Conservation (phyloP, 2,113 vertebrate species). For the Ceyx margarethae region DNA sequence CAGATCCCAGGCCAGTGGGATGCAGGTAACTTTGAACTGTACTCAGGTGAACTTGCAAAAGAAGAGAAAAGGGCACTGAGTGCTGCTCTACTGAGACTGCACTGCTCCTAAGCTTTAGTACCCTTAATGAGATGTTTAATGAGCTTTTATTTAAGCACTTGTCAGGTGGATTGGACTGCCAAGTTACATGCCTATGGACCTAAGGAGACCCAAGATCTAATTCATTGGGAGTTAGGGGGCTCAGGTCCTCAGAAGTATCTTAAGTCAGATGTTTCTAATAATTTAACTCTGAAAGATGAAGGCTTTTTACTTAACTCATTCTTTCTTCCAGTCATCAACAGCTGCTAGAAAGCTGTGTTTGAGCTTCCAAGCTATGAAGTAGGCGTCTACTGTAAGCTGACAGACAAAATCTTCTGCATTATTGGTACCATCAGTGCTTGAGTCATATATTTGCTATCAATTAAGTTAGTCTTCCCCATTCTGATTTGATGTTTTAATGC, state of each 20-base stretch:
- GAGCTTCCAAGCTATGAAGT: neutral
- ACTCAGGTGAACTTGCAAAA: neutral
- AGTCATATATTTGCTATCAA: neutral
- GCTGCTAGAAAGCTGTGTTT: neutral
- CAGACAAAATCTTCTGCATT: neutral
- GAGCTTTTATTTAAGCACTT: neutral
- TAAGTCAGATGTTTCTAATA: neutral
- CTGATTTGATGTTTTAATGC: neutral
- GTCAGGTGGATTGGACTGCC: neutral
- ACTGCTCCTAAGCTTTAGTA: neutral
- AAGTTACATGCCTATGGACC: neutral
- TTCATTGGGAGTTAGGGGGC: neutral
- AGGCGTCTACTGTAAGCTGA: neutral
- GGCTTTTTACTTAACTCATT: neutral
- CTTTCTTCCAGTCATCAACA: neutral
- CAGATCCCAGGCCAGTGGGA: neutral
- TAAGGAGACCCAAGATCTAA: neutral
- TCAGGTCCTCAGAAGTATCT: no score
- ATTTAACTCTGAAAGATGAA: neutral
- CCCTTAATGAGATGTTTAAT: neutral
- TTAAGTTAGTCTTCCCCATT: neutral
- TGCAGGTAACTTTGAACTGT: neutral
- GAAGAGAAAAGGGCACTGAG: neutral
- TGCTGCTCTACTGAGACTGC: neutral
- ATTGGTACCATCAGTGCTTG: neutral